A percentile compares a stretch with the other conserved stretches of the same genome.
These are phyloP conservation scores for Plecotus auritus DNA, from an alignment of 2,113 vertebrate genomes.

Conservation along the genomic window DNA sequence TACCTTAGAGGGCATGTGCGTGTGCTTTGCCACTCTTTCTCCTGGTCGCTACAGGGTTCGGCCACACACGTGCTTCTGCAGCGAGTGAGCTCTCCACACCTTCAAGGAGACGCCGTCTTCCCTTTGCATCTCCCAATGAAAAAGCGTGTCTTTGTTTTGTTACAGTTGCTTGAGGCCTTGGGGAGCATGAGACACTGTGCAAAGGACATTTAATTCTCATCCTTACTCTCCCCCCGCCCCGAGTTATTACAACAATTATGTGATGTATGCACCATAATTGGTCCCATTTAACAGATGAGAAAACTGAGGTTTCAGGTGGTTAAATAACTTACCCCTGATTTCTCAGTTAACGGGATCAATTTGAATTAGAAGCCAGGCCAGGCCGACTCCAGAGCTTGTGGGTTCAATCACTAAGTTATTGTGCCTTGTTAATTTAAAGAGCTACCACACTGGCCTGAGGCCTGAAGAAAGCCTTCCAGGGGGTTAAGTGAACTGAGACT, in stretches of 20 bases:
- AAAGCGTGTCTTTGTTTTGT: background rate
- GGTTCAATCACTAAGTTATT: background rate
- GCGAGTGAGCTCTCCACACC: background rate
- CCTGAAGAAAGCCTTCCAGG: background rate
- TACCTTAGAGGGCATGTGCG: background rate
- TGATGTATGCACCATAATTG: background rate
- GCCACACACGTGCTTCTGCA: background rate
- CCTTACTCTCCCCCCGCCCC: background rate
- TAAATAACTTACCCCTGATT: background rate
- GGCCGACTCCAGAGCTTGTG: background rate
- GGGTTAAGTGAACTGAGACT: background rate
- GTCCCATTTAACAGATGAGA: background rate
- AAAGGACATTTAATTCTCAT: background rate
- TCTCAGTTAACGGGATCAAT: background rate
- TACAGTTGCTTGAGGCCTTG: background rate
- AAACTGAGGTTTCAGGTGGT: background rate
- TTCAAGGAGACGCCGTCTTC: background rate
- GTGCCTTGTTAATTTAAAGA: background rate
- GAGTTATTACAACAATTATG: background rate
- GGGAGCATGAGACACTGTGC: background rate
- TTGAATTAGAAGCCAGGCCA: background rate
- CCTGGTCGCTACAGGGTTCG: background rate
- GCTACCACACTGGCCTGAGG: background rate
- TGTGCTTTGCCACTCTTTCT: background rate
- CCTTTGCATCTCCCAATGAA: background rate